Evolutionary conservation across 92 coral and sea anemone genomes (phyloP), one percentile per base, ranked within the genome.

Genomic region (Zoanthus sociatus): DNA sequence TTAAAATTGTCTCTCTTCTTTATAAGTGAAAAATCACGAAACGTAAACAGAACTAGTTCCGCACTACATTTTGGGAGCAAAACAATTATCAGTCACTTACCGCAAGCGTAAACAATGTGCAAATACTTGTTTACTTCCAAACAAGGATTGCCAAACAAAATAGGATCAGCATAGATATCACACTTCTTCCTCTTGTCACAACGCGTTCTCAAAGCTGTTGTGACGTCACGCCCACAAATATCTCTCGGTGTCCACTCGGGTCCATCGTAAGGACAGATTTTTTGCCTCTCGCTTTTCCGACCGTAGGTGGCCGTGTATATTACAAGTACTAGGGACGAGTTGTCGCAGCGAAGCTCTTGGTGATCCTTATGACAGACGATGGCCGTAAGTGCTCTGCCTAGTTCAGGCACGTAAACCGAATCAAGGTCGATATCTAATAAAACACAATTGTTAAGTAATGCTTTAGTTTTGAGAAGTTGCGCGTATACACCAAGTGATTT

Each of bases 251-350:
- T 33, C 78, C 89, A 92, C 51, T 74, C 16, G 26, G 90, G 56
- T 0, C 64, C 75, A 14, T 78, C 94, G 76, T 94, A 93, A 2
- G 89, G 94, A 61, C 98, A 96, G 17, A 96, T 70, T 37, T 73
- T 78, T 61, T 72, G 60, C 60, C 98, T 96, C 1, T 92, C 66
- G 50, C 77, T 31, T 5, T 83, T 72, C 63, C 98, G 91, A 60
- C 98, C 98, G 84, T 93, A 96, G 13, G 32, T 48, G 13, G 93
- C 98, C 12, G 94, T 54, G 82, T 66, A 55, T 45, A 96, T 93
- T 10, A 55, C 44, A 84, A 96, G 83, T n/a, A 79, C 94, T 78
- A 77, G 86, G 16, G 95, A 92, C 5, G 91, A 42, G 93, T 94
- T 93, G n/a, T 17, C 69, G 63, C 98, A 96, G 1, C 83, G 78